Percentiles rank a stretch among this genome's conserved stretches.
Evolutionary conservation across 1,140 invertebrate genomes (phyloP).

Genomic region (Plectrocnemia conspersa): DNA sequence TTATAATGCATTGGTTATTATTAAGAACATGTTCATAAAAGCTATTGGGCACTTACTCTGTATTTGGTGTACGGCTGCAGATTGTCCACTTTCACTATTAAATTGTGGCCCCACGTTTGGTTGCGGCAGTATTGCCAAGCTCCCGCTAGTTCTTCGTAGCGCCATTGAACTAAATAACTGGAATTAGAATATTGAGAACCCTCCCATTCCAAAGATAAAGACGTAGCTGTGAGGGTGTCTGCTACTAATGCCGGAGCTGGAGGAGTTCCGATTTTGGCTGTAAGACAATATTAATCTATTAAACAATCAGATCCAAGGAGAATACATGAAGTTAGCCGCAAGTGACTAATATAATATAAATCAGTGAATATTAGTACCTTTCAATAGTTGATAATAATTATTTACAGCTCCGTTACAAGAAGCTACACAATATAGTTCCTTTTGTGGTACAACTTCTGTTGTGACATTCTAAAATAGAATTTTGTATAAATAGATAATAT

Average conservation of each 20-base stretch:
- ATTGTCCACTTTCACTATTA: conserved; percentile 64
- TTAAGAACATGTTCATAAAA: not conserved
- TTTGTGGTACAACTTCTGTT: conserved; percentile 58
- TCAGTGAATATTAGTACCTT: conserved; percentile 50
- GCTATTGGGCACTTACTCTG: conserved; percentile 55
- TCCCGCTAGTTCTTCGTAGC: conserved; percentile 61
- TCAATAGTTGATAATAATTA: conserved; percentile 65
- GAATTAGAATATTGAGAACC: conserved; percentile 54
- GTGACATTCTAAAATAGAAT: conserved; percentile 59
- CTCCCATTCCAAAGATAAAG: conserved; percentile 77
- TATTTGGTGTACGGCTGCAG: conserved; percentile 86
- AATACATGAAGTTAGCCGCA: too few species aligned
- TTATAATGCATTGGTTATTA: conserved; percentile 14
- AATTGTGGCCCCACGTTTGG: conserved; percentile 62
- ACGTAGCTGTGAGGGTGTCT: conserved; percentile 67
- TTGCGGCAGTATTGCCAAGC: conserved; percentile 71
- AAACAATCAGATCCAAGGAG: not conserved
- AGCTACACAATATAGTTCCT: conserved; percentile 72
- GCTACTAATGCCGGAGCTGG: conserved; percentile 70
- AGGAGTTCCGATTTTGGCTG: conserved; percentile 64
- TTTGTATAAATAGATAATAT: conserved; percentile 16
- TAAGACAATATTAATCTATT: conserved; percentile 14
- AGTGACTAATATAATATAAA: not conserved
- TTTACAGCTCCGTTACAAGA: conserved; percentile 74
- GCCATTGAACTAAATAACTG: conserved; percentile 71